Evolutionary conservation across 2,113 vertebrate genomes (phyloP).

Genomic region (Halichoeres trimaculatus): DNA sequence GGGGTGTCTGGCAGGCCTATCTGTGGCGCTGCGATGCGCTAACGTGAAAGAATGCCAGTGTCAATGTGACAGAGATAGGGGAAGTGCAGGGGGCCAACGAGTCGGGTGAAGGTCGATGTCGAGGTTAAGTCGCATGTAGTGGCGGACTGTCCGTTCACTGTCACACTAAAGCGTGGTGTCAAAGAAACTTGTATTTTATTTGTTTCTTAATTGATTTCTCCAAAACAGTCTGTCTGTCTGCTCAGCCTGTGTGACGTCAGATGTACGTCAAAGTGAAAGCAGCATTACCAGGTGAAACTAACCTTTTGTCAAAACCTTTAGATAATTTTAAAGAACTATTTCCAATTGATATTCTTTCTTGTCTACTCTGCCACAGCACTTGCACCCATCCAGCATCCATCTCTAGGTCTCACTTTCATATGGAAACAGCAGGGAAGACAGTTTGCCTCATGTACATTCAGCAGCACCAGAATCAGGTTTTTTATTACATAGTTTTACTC

Average conservation of each 20-base stretch:
- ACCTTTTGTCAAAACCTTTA: conserved; percentile 23
- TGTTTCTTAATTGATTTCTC: neutral
- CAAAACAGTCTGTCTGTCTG: neutral
- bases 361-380: neutral
- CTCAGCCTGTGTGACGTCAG: neutral
- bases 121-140: conserved; percentile 79
- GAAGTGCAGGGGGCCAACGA: conserved; percentile 76
- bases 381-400: no score
- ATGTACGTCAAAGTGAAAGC: conserved; percentile 6
- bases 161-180: neutral
- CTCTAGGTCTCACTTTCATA: neutral
- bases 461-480: no score
- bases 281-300: conserved; percentile 11
- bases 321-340: conserved; percentile 16
- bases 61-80: conserved; percentile 83
- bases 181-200: neutral
- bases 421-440: neutral
- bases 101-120: conserved; percentile 75
- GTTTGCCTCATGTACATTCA: neutral
- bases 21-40: conserved; percentile 80
- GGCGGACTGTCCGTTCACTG: conserved; percentile 24
- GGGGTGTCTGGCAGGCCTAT: conserved; percentile 81
- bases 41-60: conserved; percentile 87
- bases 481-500: no score
- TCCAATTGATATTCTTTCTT: neutral